phyloP scores from a whole-genome alignment of 53 echinoderm and acorn worm species.

The Crossaster papposus region DNA sequence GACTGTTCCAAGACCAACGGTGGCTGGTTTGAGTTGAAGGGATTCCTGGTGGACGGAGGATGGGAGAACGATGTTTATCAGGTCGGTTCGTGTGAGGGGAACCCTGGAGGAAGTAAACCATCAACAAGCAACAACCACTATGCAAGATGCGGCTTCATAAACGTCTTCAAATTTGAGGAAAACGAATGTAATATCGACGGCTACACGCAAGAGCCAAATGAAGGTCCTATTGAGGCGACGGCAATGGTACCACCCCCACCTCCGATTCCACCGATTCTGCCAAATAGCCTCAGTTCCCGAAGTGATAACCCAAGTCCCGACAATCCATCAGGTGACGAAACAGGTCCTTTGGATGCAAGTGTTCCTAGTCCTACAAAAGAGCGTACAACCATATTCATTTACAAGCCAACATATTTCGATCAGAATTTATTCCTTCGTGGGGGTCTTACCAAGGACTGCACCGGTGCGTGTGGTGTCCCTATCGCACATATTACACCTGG shows the following conservation, averaged over 20 bases:
- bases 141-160: conserved; percentile 65
- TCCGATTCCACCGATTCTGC: not conserved
- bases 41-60: conserved; percentile 58
- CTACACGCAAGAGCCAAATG: not conserved
- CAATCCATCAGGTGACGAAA: too few species aligned
- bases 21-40: conserved; percentile 90
- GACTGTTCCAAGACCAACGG: conserved; percentile 71
- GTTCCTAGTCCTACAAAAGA: too few species aligned
- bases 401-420: conserved; percentile 30
- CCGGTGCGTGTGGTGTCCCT: conserved; percentile 75
- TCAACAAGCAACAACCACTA: conserved; percentile 60
- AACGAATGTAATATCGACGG: conserved; percentile 58
- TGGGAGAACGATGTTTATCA: conserved; percentile 80
- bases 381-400: conserved; percentile 74
- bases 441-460: conserved; percentile 65
- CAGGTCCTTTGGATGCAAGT: too few species aligned
- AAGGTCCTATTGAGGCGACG: too few species aligned
- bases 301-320: too few species aligned
- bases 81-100: conserved; percentile 38
- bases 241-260: not conserved
- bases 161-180: conserved; percentile 62
- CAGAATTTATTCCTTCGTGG: conserved; percentile 77
- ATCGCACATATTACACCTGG: conserved; percentile 73
- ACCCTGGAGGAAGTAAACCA: conserved; percentile 68
- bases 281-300: too few species aligned